Base-by-base conservation (phyloP, 2,797 vertebrate genomes). In the Acridotheres tristis region DNA sequence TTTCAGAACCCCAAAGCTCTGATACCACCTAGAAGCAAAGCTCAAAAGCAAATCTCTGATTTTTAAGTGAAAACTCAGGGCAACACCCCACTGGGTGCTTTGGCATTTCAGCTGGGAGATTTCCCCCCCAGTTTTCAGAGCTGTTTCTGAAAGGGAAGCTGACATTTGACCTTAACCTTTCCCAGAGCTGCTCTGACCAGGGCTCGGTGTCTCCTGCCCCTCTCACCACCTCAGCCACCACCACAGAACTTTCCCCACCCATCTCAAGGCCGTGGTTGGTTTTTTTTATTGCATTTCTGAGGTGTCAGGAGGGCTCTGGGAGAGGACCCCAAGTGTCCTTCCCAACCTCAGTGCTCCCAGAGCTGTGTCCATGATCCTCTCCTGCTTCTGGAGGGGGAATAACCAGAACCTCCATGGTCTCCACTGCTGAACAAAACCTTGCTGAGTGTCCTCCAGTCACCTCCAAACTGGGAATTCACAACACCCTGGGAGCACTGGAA, bases 131-230 rank as follows among this genome's bases (percentile, higher is more conserved):
- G 59, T 38, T 30, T 74, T 19, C 47, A 58, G 84, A 1, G 61
- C 61, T 74, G 58, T 50, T 80, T 89, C 48, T 85, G 77, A 69
- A 83, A 53, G 96, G 92, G 96, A 96, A 96, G 93, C 67, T 96
- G 95, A 96, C 94, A 85, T 96, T 95, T 96, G 72, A 91, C 93
- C 57, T 89, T 61, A 43, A 90, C 95, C 94, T 96, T 93, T 93
- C 77, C 78, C 43, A 63, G 23, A 78, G 79, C 45, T 2, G 10
- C 74, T 69, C 23, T 68, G 71, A 58, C 40, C 18, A 5, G 16
- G 43, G 59, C 80, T 77, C 32, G 29, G 58, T 17, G 11, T 69
- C 97, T 97, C 95, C 96, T 96, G 95, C 89, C 80, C 86, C 22
- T 1, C 63, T 81, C 16, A 0, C 75, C 38, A 3, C 92, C 68